These are phyloP conservation scores for Spilarctia lutea DNA, from an alignment of 2,888 invertebrate genomes.

Conservation along the genomic window DNA sequence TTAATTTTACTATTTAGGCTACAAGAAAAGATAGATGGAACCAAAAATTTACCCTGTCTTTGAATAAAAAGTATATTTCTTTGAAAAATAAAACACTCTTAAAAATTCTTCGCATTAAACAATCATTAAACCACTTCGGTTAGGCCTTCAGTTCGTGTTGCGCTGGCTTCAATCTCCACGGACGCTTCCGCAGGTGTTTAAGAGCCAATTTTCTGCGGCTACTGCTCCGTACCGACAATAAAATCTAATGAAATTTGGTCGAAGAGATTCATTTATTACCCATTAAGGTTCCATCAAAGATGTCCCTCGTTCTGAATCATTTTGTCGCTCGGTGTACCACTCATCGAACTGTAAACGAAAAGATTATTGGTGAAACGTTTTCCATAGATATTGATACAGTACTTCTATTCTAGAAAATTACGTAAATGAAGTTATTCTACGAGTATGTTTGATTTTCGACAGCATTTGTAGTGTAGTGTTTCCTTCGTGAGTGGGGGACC, in stretches of 20 bases:
- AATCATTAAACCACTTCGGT: not conserved
- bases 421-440: too few relatives aligned
- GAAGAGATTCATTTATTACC: conserved; percentile 65
- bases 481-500: too few relatives aligned
- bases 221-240: conserved; percentile 51
- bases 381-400: conserved; percentile 29
- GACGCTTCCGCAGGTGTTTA: conserved; percentile 24
- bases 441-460: too few relatives aligned
- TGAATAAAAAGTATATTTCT: not conserved
- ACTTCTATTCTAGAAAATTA: conserved; percentile 1
- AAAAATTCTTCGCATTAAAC: not conserved
- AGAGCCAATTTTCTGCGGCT: conserved; percentile 49
- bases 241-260: conserved; percentile 68
- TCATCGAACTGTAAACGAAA: conserved; percentile 31
- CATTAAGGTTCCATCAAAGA: conserved; percentile 62
- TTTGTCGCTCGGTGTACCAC: conserved; percentile 32
- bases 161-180: not conserved
- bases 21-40: not conserved
- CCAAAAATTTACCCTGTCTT: not conserved
- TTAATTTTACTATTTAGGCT: not conserved
- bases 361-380: conserved; percentile 42
- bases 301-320: conserved; percentile 36
- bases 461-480: too few relatives aligned
- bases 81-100: not conserved
- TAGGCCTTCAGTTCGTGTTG: not conserved